Conservation (phyloP, 30 jellyfish, hydroid and myxozoan species). For the Pseudorhiza aurosa region DNA sequence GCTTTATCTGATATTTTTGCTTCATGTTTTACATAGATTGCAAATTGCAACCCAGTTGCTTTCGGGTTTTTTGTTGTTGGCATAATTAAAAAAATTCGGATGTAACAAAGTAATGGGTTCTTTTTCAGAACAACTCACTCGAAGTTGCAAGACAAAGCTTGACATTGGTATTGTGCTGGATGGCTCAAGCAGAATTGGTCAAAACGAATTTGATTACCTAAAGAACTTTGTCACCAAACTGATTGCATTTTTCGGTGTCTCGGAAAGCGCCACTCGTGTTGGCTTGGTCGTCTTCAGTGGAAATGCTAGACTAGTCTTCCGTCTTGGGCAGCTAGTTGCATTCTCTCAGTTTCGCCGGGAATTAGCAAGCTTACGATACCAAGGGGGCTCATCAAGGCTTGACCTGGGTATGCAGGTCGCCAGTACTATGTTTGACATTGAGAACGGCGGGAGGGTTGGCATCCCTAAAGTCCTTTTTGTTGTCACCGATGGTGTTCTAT, state of each 20-base stretch:
- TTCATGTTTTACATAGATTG: too few relatives aligned
- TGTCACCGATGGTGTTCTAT: conserved; percentile 65
- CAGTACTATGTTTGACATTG: conserved; percentile 39
- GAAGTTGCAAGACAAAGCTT: conserved; percentile 31
- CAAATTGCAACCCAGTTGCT: too few relatives aligned
- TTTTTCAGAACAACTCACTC: conserved; percentile 57
- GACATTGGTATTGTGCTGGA: conserved; percentile 72
- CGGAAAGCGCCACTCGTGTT: conserved; percentile 60
- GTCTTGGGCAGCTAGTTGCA: conserved; percentile 46
- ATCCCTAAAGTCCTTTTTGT: conserved; percentile 66
- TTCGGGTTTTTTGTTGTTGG: too few relatives aligned
- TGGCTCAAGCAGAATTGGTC: conserved; percentile 59
- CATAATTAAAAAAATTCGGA: too few relatives aligned
- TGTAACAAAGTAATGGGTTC: too few relatives aligned
- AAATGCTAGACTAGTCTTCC: conserved; percentile 35
- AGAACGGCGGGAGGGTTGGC: conserved; percentile 56
- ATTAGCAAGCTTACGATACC: conserved; percentile 20
- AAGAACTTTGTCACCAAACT: conserved; percentile 27
- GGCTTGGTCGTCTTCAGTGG: conserved; percentile 46
- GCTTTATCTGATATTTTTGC: too few relatives aligned
- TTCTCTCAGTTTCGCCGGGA: conserved; percentile 33
- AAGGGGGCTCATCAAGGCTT: conserved; percentile 69
- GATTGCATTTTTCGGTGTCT: conserved; percentile 42
- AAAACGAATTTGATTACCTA: conserved; percentile 8
- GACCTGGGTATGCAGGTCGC: conserved; percentile 65